Evolutionary conservation across 2,113 vertebrate species (phyloP).

Genomic region (Crotalus tigris): DNA sequence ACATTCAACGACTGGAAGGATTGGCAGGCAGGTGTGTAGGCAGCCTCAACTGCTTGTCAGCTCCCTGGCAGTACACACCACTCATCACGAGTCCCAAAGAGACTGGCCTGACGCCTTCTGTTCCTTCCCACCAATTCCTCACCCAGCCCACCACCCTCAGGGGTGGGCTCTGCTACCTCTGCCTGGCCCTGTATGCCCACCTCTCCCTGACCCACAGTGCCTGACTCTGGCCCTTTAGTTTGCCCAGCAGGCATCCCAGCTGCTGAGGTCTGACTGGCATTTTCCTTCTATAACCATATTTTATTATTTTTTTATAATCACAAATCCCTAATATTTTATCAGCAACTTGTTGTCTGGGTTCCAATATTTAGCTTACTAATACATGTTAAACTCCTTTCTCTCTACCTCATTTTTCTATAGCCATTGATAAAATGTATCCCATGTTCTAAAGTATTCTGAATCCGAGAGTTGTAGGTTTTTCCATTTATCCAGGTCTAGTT

Average conservation of each 20-base stretch:
- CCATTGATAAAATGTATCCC: too few relatives aligned
- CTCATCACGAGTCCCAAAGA: not conserved
- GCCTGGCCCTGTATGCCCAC: too few relatives aligned
- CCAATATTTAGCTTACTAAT: too few relatives aligned
- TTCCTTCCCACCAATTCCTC: not conserved
- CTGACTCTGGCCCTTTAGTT: not conserved
- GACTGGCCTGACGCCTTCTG: not conserved
- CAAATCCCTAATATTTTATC: too few relatives aligned
- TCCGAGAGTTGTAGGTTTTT: too few relatives aligned
- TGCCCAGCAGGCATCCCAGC: not conserved
- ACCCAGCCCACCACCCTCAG: not conserved
- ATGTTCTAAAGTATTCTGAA: too few relatives aligned
- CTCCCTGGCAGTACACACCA: not conserved
- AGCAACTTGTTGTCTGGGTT: too few relatives aligned
- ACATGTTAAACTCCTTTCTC: too few relatives aligned
- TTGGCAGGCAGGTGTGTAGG: not conserved
- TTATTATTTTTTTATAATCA: too few relatives aligned
- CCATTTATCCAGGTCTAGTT: too few relatives aligned
- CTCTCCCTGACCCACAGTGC: not conserved
- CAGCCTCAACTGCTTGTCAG: not conserved
- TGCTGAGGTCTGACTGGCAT: not conserved
- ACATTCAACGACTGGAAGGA: not conserved
- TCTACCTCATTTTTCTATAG: too few relatives aligned
- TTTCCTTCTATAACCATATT: too few relatives aligned
- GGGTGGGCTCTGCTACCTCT: not conserved